Percentiles rank a stretch among this genome's conserved stretches.
Evolutionary conservation across 2,888 invertebrate genomes (phyloP).

Genomic region (Apocheima hispidaria): DNA sequence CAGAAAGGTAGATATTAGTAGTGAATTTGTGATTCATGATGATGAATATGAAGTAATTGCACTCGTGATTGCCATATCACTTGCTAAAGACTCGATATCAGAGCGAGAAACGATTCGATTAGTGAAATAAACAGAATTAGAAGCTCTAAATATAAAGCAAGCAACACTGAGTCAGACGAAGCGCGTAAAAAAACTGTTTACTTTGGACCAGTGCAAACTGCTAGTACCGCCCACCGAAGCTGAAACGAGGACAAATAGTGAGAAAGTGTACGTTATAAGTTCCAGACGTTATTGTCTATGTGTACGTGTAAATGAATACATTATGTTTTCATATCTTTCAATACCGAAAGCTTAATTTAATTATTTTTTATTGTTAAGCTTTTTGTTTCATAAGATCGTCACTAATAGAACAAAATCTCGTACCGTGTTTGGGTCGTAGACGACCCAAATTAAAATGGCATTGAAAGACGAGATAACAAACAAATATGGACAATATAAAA

Average conservation of each 20-base stretch:
- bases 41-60: conserved; percentile 3
- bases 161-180: conserved; percentile 75
- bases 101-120: conserved; percentile 68
- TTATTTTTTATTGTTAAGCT: background rate
- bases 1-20: background rate
- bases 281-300: conserved; percentile 39
- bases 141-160: conserved; percentile 77
- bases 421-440: background rate
- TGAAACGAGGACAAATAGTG: conserved; percentile 69
- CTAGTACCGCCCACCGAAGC: conserved; percentile 84
- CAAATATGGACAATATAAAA: background rate
- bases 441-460: background rate
- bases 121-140: conserved; percentile 74
- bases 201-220: conserved; percentile 76
- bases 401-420: background rate
- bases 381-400: background rate
- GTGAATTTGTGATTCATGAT: conserved; percentile 1
- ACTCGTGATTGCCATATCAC: conserved; percentile 35
- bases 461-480: conserved; percentile 3
- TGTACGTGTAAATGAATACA: conserved; percentile 27
- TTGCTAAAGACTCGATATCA: conserved; percentile 48
- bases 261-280: conserved; percentile 25
- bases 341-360: background rate
- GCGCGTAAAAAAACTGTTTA: conserved; percentile 77
- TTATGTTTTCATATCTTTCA: conserved; percentile 12